A percentile compares a stretch with the other conserved stretches of the same genome.
Evolutionary conservation across 1,140 invertebrate species (phyloP).

Genomic region (Euura lappo): DNA sequence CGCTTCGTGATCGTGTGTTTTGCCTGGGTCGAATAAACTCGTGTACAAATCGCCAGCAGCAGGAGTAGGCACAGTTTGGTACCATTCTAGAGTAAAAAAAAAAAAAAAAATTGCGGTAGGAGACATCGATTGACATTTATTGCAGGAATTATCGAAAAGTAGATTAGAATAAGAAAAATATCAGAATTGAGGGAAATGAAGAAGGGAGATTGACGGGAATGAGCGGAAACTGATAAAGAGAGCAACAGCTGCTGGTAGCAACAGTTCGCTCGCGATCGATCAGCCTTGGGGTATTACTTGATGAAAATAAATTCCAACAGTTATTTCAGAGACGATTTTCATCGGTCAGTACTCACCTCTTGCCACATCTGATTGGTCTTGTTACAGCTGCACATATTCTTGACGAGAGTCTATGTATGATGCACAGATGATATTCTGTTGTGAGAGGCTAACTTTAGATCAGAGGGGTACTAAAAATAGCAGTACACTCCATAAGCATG

Average conservation of each 20-base stretch:
- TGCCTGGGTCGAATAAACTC: slow-evolving; percentile 36
- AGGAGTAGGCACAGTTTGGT: slow-evolving; percentile 31
- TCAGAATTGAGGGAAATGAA: neutral
- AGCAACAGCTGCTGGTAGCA: neutral
- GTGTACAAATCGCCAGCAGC: slow-evolving; percentile 34
- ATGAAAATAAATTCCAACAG: too few relatives aligned
- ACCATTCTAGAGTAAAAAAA: slow-evolving; percentile 30
- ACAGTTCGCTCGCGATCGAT: neutral
- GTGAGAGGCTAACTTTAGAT: neutral
- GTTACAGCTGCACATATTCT: neutral
- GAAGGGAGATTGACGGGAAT: neutral
- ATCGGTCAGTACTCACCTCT: neutral
- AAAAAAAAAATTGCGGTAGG: neutral
- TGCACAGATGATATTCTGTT: neutral
- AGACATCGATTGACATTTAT: neutral
- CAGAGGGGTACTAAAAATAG: neutral
- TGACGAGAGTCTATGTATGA: neutral
- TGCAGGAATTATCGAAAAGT: neutral
- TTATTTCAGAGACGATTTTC: too few relatives aligned
- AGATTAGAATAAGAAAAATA: neutral
- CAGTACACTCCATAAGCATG: neutral
- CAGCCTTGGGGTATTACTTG: neutral
- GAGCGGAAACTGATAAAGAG: neutral
- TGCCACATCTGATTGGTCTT: neutral
- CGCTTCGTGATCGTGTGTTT: slow-evolving; percentile 65